A percentile compares a stretch with the other conserved stretches of the same genome.
Evolutionary conservation across 2,113 vertebrate genomes (phyloP).

Genomic region (Pogonocichla stellata): DNA sequence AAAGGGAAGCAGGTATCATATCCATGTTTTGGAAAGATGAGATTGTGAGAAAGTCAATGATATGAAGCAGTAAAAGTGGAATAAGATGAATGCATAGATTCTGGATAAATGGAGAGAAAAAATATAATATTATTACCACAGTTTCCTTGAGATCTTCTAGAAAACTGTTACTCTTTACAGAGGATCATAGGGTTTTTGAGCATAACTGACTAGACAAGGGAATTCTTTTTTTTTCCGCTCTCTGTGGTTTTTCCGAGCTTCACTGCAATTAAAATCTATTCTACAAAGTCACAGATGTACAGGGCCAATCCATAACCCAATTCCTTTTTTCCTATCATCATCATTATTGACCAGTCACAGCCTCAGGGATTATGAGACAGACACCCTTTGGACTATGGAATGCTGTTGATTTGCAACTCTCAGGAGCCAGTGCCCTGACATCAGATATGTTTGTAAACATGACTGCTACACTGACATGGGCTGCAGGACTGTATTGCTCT

Average conservation of each 20-base stretch:
- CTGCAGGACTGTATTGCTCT: not conserved
- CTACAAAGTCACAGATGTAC: not conserved
- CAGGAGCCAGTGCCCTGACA: constrained; percentile 29
- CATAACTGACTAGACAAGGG: not conserved
- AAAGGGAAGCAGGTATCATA: not conserved
- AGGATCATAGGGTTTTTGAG: not conserved
- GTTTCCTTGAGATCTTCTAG: not conserved
- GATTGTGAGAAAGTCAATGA: not conserved
- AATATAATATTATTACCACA: not conserved
- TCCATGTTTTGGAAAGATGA: not conserved
- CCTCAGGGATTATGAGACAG: constrained; percentile 52
- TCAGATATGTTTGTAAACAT: constrained; percentile 37
- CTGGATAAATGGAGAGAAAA: not conserved
- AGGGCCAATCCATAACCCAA: constrained; percentile 31
- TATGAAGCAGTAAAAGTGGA: not conserved
- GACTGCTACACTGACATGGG: not conserved
- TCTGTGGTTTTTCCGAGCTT: not conserved
- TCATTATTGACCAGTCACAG: constrained; percentile 22
- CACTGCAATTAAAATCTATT: constrained; percentile 5
- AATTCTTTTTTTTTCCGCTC: not conserved
- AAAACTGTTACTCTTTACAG: not conserved
- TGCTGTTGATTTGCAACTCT: constrained; percentile 16
- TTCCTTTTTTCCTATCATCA: constrained; percentile 7
- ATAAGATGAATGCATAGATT: not conserved
- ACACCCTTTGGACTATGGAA: constrained; percentile 38